phyloP scores from a whole-genome alignment of 2,113 vertebrate genomes.

The Festucalex cinctus region DNA sequence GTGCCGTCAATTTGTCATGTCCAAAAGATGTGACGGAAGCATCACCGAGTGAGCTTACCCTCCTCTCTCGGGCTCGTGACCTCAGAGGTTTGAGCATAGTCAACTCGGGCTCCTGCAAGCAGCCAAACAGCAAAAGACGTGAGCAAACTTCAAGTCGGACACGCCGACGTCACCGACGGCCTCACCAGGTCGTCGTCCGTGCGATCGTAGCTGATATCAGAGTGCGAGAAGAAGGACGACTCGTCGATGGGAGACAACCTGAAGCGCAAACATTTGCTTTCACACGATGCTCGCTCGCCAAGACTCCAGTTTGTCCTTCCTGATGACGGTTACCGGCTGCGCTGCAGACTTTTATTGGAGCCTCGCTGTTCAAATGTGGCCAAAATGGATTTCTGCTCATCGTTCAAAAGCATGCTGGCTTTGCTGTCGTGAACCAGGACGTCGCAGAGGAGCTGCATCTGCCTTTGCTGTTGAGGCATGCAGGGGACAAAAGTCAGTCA shows the following conservation, averaged over 20 bases:
- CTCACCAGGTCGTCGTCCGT: conserved; percentile 81
- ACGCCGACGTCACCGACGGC: not conserved
- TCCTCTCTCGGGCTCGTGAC: conserved; percentile 66
- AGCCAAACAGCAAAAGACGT: not conserved
- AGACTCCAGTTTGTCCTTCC: too few species aligned
- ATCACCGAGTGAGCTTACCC: conserved; percentile 53
- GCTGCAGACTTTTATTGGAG: conserved; percentile 30
- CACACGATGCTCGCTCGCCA: not conserved
- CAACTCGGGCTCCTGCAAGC: conserved; percentile 63
- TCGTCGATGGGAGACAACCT: conserved; percentile 78
- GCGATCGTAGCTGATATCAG: conserved; percentile 84
- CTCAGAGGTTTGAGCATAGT: conserved; percentile 63
- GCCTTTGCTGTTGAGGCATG: conserved; percentile 75
- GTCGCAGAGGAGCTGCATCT: conserved; percentile 80
- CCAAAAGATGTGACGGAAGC: too few species aligned
- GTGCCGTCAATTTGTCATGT: too few species aligned
- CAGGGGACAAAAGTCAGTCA: too few species aligned
- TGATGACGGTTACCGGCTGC: conserved; percentile 44
- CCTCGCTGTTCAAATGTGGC: conserved; percentile 62
- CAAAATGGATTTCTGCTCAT: conserved; percentile 73
- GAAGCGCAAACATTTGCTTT: not conserved
- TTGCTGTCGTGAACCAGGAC: conserved; percentile 71
- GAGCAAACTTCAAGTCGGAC: not conserved
- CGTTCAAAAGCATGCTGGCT: conserved; percentile 63
- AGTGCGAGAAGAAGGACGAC: conserved; percentile 82